Base-by-base conservation (phyloP, 2,888 invertebrate species). In the Drosophila pseudotalamancana region DNA sequence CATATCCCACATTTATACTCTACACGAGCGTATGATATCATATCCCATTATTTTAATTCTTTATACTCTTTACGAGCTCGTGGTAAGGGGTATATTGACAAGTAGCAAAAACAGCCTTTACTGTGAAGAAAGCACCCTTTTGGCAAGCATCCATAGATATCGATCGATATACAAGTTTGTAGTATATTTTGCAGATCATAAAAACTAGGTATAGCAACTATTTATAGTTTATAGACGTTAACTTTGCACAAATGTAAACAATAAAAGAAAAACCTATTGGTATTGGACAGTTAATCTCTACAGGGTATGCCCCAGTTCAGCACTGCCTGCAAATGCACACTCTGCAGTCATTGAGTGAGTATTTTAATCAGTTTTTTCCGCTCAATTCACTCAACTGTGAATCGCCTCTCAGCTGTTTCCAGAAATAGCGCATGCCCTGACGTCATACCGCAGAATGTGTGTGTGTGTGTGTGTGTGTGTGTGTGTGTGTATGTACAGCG, bases 351-450 rank as follows among this genome's bases (percentile, higher is more conserved):
- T 61, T 55, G 50, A 51, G 50, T 51, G 27, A 11, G 11, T 27
- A 39, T 1, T 48, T 29, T 18, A 60, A 69, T 60, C 31, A 55
- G 45, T 29, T 19, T 19, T 16, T 34, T 25, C 23, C 54, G 48
- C 51, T 42, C 37, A 31, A 31, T 25, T 45, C 9, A 31, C 60
- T 34, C 50, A 29, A 29, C 19, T 35, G 34, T 27, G 4, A 1
- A 25, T 50, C 43, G 37, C 16, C 9, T 16, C 12, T 18, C 12
- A n/a, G 29, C 29, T 45, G 6, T 8, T 11, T 9, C 53, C 43
- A 42, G 40, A 81, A 73, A 73, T 67, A 84, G 77, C 70, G 32
- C 74, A 63, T 43, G 55, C 56, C 19, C 37, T 74, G 71, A 70
- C 70, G 60, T 65, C 68, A 79, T 25, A 6, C 11, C 23, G 9